Conservation (phyloP, 2,113 vertebrate species). For the Passer domesticus region DNA sequence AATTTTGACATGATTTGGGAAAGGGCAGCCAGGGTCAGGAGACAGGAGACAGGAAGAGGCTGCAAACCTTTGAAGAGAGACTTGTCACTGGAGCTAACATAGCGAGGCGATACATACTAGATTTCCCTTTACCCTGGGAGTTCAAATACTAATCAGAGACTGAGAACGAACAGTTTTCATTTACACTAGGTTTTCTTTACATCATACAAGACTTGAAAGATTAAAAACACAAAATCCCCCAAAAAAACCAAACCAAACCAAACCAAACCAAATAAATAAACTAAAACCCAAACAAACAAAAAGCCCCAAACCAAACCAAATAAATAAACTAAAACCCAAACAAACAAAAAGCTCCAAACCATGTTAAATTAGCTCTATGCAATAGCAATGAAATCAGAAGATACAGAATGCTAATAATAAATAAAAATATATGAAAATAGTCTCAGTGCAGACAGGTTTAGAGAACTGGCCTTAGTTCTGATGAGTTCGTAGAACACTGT, state of each 20-base stretch:
- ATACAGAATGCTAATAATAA: not conserved
- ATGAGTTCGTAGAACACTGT: not conserved
- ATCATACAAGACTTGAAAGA: not conserved
- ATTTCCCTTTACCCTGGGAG: not conserved
- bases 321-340: not conserved
- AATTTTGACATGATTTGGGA: not conserved
- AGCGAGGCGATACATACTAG: accelerated
- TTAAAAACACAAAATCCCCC: accelerated
- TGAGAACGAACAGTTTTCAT: not conserved
- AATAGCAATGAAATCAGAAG: not conserved
- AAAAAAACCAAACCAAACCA: not conserved
- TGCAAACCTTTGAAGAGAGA: not conserved
- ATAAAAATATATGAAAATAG: not conserved
- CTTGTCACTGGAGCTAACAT: not conserved
- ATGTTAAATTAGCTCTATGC: not conserved
- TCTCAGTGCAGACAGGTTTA: not conserved
- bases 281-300: too few species aligned
- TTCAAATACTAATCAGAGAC: not conserved
- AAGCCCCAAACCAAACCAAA: not conserved
- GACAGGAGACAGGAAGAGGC: not conserved
- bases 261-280: not conserved
- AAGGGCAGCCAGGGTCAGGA: not conserved
- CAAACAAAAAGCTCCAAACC: accelerated
- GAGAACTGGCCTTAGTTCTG: not conserved
- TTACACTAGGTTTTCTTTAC: not conserved